Conservation (phyloP, 2,888 invertebrate genomes). For the Allolobophora icterica region DNA sequence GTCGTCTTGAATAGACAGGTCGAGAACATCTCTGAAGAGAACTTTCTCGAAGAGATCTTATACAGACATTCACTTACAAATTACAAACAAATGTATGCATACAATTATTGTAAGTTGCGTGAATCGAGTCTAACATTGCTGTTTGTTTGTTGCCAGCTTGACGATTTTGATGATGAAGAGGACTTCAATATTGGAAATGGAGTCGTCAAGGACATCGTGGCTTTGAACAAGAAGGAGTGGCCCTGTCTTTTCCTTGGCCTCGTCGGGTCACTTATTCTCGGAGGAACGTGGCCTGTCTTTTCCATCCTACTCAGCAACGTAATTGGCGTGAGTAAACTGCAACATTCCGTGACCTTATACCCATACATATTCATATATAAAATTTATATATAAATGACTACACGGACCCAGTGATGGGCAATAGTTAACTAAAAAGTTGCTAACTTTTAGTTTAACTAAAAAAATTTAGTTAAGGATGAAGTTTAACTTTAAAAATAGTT, state of each 20-base stretch:
- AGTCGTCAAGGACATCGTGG: constrained; percentile 27
- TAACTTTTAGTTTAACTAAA: too few species aligned
- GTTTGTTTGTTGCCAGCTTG: not conserved
- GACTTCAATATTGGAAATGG: not conserved
- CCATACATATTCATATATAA: too few species aligned
- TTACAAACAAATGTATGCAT: not conserved
- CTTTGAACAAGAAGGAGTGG: constrained; percentile 57
- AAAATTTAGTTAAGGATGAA: too few species aligned
- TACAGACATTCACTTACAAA: not conserved
- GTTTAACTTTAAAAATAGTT: too few species aligned
- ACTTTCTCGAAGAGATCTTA: not conserved
- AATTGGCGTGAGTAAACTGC: constrained; percentile 44
- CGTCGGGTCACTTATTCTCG: constrained; percentile 57
- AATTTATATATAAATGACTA: too few species aligned
- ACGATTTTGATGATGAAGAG: not conserved
- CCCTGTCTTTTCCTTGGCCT: constrained; percentile 52
- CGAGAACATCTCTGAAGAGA: not conserved
- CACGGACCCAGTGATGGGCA: too few species aligned
- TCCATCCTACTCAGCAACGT: constrained; percentile 62
- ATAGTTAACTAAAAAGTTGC: too few species aligned
- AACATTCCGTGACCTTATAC: not conserved
- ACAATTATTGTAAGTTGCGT: not conserved
- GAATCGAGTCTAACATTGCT: too few species aligned
- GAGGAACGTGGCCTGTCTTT: constrained; percentile 63
- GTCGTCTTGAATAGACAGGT: too few species aligned